Base-by-base conservation (phyloP, 2,113 vertebrate species). In the Notarius quadriscutis region DNA sequence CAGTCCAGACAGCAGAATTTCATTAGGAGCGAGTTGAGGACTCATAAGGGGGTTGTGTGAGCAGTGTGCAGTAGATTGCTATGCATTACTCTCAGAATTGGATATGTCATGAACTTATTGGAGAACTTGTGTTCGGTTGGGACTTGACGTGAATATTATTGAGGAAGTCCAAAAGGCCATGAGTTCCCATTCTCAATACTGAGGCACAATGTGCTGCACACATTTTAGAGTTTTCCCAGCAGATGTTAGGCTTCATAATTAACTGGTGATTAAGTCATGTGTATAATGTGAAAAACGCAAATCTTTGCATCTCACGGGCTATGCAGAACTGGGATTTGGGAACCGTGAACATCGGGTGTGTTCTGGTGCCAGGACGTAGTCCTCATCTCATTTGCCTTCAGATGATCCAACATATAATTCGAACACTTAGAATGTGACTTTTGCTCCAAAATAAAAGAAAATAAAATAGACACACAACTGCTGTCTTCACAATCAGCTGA, bases 1-100 rank as follows among this genome's bases (percentile, higher is more conserved):
- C 80, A 87, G 86, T 34, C 71, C 65, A 84, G 79, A 71, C 88
- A 84, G 86, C 74, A 78, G 90, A 87, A 84, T 88, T 88, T 87
- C 87, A 88, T 90, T 90, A 90, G 77, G 67, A 30, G 75, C 53
- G 81, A 80, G 69, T 71, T 81, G 79, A 67, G 58, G 22, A 87
- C 82, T 82, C 86, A 79, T 83, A 79, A 62, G 79, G 67, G 86
- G 77, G 63, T 79, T 86, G 65, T 25, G 60, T 55, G 84, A 75
- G 85, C 17, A n/a, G 86, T 27, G 51, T 8, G 14, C 60, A 53
- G 81, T 12, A 25, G 48, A 81, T 57, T 55, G 75, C 84, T 86
- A 57, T 34, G 50, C 30, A 84, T 84, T 84, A 72, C 75, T 79
- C 18, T 71, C 41, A 14, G 77, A 58, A 81, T 81, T 53, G 65